Evolutionary conservation across 2,113 vertebrate genomes (phyloP).

Genomic region (Gorilla gorilla): DNA sequence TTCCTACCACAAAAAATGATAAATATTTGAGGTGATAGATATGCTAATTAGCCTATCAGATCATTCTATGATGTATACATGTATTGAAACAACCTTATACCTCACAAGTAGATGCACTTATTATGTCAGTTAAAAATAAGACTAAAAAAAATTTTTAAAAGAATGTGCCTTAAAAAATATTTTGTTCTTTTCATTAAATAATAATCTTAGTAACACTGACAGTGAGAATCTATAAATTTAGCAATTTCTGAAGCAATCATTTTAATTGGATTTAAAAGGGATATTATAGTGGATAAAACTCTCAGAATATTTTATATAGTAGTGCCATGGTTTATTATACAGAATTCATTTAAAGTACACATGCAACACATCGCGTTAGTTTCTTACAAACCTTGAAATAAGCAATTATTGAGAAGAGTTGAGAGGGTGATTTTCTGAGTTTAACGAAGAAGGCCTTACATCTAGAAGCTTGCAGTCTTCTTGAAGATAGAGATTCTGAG

Average conservation of each 20-base stretch:
- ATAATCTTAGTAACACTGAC: neutral
- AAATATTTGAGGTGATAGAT: neutral
- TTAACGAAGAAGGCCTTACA: neutral
- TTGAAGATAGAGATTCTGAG: neutral
- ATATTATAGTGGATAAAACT: neutral
- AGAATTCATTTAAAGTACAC: neutral
- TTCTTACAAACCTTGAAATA: neutral
- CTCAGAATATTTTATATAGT: conserved; percentile 12
- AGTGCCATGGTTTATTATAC: neutral
- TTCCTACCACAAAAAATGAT: neutral
- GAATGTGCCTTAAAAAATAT: neutral
- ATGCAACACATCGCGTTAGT: neutral
- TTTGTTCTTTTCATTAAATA: conserved; percentile 44
- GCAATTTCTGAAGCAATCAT: neutral
- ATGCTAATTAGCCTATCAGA: neutral
- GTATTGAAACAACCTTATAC: neutral
- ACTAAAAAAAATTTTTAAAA: neutral
- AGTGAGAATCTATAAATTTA: conserved; percentile 40
- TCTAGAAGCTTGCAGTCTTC: neutral
- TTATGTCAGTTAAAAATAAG: neutral
- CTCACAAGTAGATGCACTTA: neutral
- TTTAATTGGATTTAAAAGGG: conserved; percentile 48
- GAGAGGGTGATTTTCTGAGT: neutral
- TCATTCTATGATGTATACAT: neutral
- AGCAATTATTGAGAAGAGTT: neutral